Evolutionary conservation across 2,113 vertebrate species (phyloP).

Genomic region (Speoplatyrhinus poulsoni): DNA sequence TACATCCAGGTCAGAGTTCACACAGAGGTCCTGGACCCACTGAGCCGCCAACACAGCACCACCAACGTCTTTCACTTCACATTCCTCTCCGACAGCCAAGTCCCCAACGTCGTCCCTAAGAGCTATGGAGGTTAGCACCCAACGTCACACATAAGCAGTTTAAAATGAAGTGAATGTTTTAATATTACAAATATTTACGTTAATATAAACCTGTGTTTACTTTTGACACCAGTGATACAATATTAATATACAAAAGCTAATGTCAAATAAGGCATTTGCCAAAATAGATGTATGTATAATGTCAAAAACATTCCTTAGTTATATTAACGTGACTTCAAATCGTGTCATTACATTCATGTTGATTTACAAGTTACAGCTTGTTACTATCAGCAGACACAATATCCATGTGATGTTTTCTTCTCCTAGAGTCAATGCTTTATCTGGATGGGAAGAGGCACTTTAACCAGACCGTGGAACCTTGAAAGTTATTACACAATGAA

Average conservation of each 20-base stretch:
- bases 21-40: constrained; percentile 89
- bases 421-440: constrained; percentile 95
- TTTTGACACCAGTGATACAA: too few relatives aligned
- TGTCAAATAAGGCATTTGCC: too few relatives aligned
- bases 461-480: constrained; percentile 69
- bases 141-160: neutral
- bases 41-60: constrained; percentile 85
- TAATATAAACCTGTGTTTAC: too few relatives aligned
- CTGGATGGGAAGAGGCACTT: constrained; percentile 96
- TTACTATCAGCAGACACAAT: neutral
- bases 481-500: constrained; percentile 14
- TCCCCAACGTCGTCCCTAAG: constrained; percentile 85
- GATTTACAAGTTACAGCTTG: neutral
- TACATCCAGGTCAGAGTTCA: constrained; percentile 95
- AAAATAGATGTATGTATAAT: too few relatives aligned
- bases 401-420: constrained; percentile 13
- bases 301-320: too few relatives aligned
- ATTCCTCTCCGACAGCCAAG: constrained; percentile 83
- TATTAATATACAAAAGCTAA: too few relatives aligned
- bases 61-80: constrained; percentile 98
- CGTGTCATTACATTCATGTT: neutral
- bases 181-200: too few relatives aligned
- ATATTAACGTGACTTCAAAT: too few relatives aligned
- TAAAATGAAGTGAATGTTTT: too few relatives aligned
- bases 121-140: constrained; percentile 86